Base-by-base conservation (phyloP, 1,140 invertebrate species). In the Berghia stephanieae region DNA sequence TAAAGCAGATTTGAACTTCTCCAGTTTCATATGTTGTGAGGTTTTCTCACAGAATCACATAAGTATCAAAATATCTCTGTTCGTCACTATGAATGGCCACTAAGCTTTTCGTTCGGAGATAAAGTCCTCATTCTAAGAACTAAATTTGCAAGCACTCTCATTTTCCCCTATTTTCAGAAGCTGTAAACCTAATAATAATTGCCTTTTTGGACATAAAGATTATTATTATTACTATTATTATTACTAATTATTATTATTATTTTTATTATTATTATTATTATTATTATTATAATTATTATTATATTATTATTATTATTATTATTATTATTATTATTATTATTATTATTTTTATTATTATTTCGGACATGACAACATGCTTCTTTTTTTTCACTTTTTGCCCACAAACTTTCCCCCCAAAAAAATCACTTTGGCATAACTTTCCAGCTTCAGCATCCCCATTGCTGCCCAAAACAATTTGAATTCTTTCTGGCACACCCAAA, bases 361-460 rank as follows among this genome's bases (percentile, higher is more conserved):
- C 70, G 13, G n/a, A 24, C 70, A 72, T 72, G 6, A 72, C 13
- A 49, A 72, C 70, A 72, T 43, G 38, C 34, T 63, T 72, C 27
- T 72, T 44, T 67, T 75, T 74, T 10, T n/a, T 72, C 63, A 34
- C 0, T 70, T 42, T 70, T 80, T 57, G 40, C 57, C 71, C 43
- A 80, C 38, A 74, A 68, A 31, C 49, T 78, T 27, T 80, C 49
- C 13, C 79, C 71, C 13, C 78, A 42, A 3, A 71, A 31, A 34
- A 78, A n/a, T 80, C 71, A 6, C 27, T 78, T 36, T 43, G 18
- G 40, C 69, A 78, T 10, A 80, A 40, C 38, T 75, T 24, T 34
- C 79, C 71, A 55, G 66, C 60, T 55, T 78, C 76, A 52, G 70
- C 77, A 49, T 78, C 63, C 31, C 76, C 46, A 63, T 75, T 78